These are phyloP conservation scores for Euleptes europaea DNA, from an alignment of 2,113 vertebrate genomes.

Conservation along the genomic window DNA sequence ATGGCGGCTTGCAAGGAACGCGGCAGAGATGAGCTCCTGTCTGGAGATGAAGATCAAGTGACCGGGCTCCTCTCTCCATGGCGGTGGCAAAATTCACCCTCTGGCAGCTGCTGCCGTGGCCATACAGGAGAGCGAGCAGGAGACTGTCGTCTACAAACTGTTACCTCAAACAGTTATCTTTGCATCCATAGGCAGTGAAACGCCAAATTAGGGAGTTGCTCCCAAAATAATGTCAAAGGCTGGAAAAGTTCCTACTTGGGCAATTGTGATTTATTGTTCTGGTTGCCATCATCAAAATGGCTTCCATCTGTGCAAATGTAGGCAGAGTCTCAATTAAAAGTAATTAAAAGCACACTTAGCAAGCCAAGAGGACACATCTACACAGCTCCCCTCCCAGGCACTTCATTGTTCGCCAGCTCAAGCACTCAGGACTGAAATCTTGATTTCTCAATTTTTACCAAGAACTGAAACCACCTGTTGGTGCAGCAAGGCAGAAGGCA, in stretches of 20 bases:
- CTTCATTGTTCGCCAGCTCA: not conserved
- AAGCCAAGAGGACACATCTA: slow-evolving; percentile 16
- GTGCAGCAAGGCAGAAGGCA: not conserved
- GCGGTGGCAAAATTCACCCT: too few relatives aligned
- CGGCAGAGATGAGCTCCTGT: too few relatives aligned
- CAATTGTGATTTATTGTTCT: slow-evolving; percentile 31
- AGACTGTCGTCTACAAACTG: too few relatives aligned
- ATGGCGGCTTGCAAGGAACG: too few relatives aligned
- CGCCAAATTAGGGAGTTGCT: not conserved
- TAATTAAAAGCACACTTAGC: slow-evolving; percentile 44
- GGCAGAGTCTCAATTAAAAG: slow-evolving; percentile 27
- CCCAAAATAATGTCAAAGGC: not conserved
- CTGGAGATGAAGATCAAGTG: too few relatives aligned
- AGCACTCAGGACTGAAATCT: fast-evolving
- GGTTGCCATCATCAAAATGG: slow-evolving; percentile 1
- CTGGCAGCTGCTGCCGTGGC: too few relatives aligned
- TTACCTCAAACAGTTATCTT: too few relatives aligned
- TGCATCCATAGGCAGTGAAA: not conserved
- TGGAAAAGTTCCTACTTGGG: slow-evolving; percentile 2
- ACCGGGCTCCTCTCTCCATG: too few relatives aligned
- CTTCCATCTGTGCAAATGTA: not conserved
- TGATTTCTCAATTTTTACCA: not conserved
- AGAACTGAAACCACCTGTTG: not conserved
- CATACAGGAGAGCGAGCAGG: too few relatives aligned
- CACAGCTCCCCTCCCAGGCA: not conserved